Base-by-base conservation (phyloP, 2,888 invertebrate species). In the Protophormia terraenovae region DNA sequence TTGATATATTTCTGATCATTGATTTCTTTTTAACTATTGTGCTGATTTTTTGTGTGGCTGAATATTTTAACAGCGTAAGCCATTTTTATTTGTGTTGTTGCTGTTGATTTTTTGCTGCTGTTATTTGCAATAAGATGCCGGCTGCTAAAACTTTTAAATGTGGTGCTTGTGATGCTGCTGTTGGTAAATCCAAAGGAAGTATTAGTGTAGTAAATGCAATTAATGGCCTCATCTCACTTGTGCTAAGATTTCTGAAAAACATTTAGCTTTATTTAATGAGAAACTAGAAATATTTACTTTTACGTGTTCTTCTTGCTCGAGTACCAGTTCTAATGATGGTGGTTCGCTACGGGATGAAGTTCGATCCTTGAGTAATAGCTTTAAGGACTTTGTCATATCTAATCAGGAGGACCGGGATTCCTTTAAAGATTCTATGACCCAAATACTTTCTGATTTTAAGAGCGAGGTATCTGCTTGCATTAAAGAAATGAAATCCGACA, bases 401-500 rank as follows among this genome's bases (percentile, higher is more conserved):
- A 47, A 16, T 8, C 47, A 47, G n/a, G 16, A 47, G 6, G 47
- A 47, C 8, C 16, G 47, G 6, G 47, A 19, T 10, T 47, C 47
- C 10, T 47, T 16, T 47, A 47, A 47, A 16, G 16, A 47, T 8
- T 47, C 47, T 2, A 16, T 47, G 3, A 16, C 47, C 1, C 16
- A 47, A 47, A 19, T 47, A 7, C 29, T 29, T 29, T 62, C 35
- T 10, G 19, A 62, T 12, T 62, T 32, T 62, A 62, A 62, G 16
- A 19, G 32, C 4, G 35, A 14, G 32, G n/a, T 60, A 5, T 8
- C 8, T 8, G 32, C 35, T 27, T 16, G 14, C 14, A 29, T 32
- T 32, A 62, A n/a, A 16, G 16, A 47, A 78, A 22, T 32, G 72
- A n/a, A 38, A 77, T 29, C 81, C 89, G 10, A 89, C 90, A 27